Evolutionary conservation across 2,797 vertebrate genomes (phyloP), one percentile per base, ranked within the genome.

Genomic region (Darevskia mixta): DNA sequence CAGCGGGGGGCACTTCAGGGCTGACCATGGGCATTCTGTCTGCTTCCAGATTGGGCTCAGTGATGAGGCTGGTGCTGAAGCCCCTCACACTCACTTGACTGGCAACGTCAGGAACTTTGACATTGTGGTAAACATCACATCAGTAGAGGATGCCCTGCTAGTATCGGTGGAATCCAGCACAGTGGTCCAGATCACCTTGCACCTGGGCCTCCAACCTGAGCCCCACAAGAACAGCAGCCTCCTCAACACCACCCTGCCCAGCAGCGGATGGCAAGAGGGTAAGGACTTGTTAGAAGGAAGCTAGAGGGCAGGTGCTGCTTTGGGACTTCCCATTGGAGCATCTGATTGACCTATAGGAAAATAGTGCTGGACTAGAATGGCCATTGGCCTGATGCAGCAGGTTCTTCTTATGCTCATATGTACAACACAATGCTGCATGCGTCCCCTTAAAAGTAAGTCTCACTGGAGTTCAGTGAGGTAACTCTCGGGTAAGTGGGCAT

Each of bases 41-140:
- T 66, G 35, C 38, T 91, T 93, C 11, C 86, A 95, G 95, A 93
- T 96, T 20, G 20, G 69, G 1, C 86, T 95, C 27, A 89, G 90
- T 69, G 93, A 92, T 85, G 94, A 93, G 15, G 45, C 13, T 3
- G 90, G 35, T 7, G 87, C 84, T 25, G 78, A 27, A 4, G 4
- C 81, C 2, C 64, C 90, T 6, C 45, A 82, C 35, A 86, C 83
- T 10, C 88, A 29, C n/a, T 20, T 90, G 88, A 93, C 79, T 25
- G 0, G 86, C 41, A 93, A 85, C 23, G 83, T 67, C 8, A 58
- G 83, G 58, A 18, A 0, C 25, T 88, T 94, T 45, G 32, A 32
- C 25, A 6, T 95, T 35, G 35, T 25, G 3, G 80, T 95, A n/a
- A 95, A 94, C 5, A 0, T 95, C 75, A 94, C 94, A 0, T 95